Evolutionary conservation across 2,797 vertebrate species (phyloP).

Genomic region (Sebastes paucispinis): DNA sequence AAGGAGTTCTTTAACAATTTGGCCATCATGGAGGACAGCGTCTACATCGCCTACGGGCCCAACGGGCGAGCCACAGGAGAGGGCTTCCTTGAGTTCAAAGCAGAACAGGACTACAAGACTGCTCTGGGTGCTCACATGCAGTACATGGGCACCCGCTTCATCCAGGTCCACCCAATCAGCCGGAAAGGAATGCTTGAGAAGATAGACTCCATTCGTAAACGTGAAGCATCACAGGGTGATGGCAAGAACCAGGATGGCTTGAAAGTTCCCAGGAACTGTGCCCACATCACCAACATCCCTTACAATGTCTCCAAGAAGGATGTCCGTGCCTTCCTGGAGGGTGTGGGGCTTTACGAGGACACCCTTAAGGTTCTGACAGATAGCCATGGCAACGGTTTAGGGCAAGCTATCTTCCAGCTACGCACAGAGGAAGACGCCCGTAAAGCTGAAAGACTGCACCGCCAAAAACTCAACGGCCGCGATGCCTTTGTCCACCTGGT

Average conservation of each 20-base stretch:
- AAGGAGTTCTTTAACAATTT: slow-evolving; percentile 98
- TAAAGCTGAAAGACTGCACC: slow-evolving; percentile 94
- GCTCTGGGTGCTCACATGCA: slow-evolving; percentile 97
- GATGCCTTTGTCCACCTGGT: slow-evolving; percentile 96
- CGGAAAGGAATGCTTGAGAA: slow-evolving; percentile 98
- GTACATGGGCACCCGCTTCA: slow-evolving; percentile 98
- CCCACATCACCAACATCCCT: slow-evolving; percentile 96
- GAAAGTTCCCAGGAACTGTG: slow-evolving; percentile 87
- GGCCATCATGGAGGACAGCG: slow-evolving; percentile 93
- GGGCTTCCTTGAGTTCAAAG: slow-evolving; percentile 96
- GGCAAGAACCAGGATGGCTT: slow-evolving; percentile 88
- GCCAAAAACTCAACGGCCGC: slow-evolving; percentile 96
- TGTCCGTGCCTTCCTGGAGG: slow-evolving; percentile 93
- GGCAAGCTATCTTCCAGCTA: slow-evolving; percentile 95
- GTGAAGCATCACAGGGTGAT: slow-evolving; percentile 86
- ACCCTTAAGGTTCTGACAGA: slow-evolving; percentile 93
- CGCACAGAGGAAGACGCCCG: slow-evolving; percentile 95
- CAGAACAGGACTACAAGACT: slow-evolving; percentile 92
- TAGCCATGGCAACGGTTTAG: slow-evolving; percentile 93
- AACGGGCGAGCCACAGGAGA: slow-evolving; percentile 97
- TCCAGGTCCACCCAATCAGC: slow-evolving; percentile 96
- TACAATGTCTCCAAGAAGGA: slow-evolving; percentile 97
- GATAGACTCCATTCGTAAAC: slow-evolving; percentile 93
- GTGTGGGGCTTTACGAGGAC: slow-evolving; percentile 92
- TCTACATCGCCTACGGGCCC: slow-evolving; percentile 97